These are phyloP conservation scores for Himalopsyche tibetana DNA, from an alignment of 2,888 invertebrate species.

Conservation along the genomic window DNA sequence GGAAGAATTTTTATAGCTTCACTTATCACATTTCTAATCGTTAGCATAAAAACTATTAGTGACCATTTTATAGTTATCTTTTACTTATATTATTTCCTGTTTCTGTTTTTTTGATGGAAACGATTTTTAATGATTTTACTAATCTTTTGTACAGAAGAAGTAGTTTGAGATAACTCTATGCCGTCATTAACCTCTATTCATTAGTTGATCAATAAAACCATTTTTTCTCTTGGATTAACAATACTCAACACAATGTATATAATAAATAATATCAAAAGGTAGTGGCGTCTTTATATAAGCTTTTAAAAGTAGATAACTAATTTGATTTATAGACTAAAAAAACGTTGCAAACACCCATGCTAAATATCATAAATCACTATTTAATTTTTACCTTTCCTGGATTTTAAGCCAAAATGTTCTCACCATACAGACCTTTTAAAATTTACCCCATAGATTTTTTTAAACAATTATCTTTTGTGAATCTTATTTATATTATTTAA, in stretches of 20 bases:
- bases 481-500: no score
- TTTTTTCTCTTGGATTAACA: neutral
- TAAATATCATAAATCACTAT: no score
- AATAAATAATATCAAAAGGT: neutral
- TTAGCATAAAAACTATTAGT: constrained; percentile 4
- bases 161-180: neutral
- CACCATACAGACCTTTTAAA: no score
- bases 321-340: no score
- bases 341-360: no score
- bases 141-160: neutral
- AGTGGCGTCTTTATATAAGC: neutral
- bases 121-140: neutral
- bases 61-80: neutral
- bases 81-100: constrained; percentile 13
- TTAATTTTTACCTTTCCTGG: no score
- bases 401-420: no score
- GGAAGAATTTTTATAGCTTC: constrained; percentile 18
- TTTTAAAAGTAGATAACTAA: no score
- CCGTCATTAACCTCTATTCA: neutral
- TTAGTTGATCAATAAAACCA: neutral
- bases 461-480: no score
- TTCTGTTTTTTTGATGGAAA: neutral
- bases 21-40: constrained; percentile 14
- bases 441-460: no score
- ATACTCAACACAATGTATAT: neutral